phyloP scores from a whole-genome alignment of 2,888 invertebrate species.

The Linnaemya vulpina region DNA sequence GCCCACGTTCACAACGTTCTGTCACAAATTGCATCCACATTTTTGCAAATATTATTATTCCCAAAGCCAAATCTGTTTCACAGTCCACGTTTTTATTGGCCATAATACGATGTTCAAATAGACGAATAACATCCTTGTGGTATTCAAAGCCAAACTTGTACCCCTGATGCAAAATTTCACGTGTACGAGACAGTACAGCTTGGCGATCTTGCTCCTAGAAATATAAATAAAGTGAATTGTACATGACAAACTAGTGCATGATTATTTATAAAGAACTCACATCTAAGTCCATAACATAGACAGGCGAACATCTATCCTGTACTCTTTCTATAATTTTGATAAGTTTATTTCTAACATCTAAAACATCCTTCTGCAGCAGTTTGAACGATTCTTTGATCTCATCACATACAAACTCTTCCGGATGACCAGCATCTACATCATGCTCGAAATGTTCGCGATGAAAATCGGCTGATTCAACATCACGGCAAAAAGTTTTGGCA shows the following conservation, averaged over 20 bases:
- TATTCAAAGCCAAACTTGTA: conserved; percentile 95
- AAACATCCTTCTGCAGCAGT: conserved; percentile 84
- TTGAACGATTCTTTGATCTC: conserved; percentile 86
- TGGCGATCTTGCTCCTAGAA: conserved; percentile 83
- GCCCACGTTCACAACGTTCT: conserved; percentile 91
- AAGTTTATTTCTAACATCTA: conserved; percentile 82
- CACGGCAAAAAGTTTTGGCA: conserved; percentile 89
- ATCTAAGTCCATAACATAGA: conserved; percentile 79
- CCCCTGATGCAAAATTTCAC: conserved; percentile 92
- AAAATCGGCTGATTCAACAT: conserved; percentile 85
- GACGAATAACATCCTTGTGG: conserved; percentile 84
- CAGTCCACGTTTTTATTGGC: conserved; percentile 80
- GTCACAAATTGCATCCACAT: conserved; percentile 96
- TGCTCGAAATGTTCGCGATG: conserved; percentile 83
- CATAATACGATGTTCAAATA: conserved; percentile 84
- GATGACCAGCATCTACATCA: conserved; percentile 79
- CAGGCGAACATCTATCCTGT: conserved; percentile 80
- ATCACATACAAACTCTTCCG: conserved; percentile 84
- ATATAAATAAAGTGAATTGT: neutral
- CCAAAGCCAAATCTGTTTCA: conserved; percentile 84
- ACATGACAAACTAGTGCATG: neutral
- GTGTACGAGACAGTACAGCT: conserved; percentile 86
- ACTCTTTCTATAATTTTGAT: conserved; percentile 81
- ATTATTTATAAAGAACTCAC: conserved; percentile 32
- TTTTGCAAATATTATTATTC: conserved; percentile 88